Evolutionary conservation across 2,888 invertebrate genomes (phyloP).

Genomic region (Tetheella fluctuosa): DNA sequence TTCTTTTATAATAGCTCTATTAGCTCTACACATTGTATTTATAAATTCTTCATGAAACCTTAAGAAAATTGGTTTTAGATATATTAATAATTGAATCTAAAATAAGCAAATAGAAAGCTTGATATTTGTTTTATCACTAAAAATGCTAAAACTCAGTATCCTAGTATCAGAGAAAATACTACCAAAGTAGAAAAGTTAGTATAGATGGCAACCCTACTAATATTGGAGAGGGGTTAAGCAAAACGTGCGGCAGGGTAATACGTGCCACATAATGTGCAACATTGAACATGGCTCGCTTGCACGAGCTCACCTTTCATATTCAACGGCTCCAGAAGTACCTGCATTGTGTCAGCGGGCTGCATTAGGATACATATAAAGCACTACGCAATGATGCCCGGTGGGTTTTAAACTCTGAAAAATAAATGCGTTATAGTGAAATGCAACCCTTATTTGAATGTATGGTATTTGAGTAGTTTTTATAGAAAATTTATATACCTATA

Average conservation of each 20-base stretch:
- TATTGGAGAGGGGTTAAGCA: slow-evolving; percentile 38
- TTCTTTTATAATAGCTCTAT: too few species aligned
- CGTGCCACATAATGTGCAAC: slow-evolving; percentile 48
- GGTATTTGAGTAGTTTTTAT: neutral
- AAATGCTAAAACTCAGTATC: neutral
- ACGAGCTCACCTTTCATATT: slow-evolving; percentile 79
- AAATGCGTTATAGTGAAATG: slow-evolving; percentile 56
- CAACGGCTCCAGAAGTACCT: slow-evolving; percentile 71
- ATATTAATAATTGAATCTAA: too few species aligned
- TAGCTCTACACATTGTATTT: too few species aligned
- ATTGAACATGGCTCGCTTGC: slow-evolving; percentile 50
- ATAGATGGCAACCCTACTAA: slow-evolving; percentile 43
- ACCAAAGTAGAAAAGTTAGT: neutral
- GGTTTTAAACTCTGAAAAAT: slow-evolving; percentile 77
- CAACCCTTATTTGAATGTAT: slow-evolving; percentile 1
- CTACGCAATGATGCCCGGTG: slow-evolving; percentile 69
- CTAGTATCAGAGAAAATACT: slow-evolving; percentile 18
- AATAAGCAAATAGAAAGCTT: too few species aligned
- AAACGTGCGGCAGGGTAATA: slow-evolving; percentile 47
- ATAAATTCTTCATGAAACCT: too few species aligned
- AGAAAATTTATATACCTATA: neutral
- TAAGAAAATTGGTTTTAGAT: too few species aligned
- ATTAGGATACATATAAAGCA: slow-evolving; percentile 79
- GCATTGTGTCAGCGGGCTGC: slow-evolving; percentile 72
- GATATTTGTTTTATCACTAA: neutral